Base-by-base conservation (phyloP, 2,797 vertebrate genomes). In the Acridotheres tristis region DNA sequence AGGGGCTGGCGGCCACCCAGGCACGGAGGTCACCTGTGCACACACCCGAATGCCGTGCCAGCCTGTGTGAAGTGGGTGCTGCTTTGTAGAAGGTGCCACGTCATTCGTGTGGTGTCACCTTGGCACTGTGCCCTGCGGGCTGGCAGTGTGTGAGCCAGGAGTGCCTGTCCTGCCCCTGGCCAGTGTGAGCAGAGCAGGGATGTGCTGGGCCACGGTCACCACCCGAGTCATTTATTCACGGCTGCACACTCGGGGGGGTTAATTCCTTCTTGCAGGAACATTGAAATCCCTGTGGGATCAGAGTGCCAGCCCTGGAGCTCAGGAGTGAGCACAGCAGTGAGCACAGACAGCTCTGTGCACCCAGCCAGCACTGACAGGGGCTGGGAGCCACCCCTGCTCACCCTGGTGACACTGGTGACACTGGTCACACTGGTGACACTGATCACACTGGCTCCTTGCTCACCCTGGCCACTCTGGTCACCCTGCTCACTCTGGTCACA, bases 291-390 rank as follows among this genome's bases (percentile, higher is more conserved):
- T 25, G 12, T 20, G 19, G 55, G 43, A 3, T 30, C 27, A 11
- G n/a, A 10, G 43, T 48, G 55, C 43, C 54, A 25, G 43, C n/a
- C 4, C 5, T 9, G n/a, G 16, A 19, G 55, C 1, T 2, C 43
- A 32, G 43, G 27, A 30, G 71, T 38, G 55, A 19, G 20, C n/a
- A 23, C 43, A 32, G 43, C 21, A 30, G 71, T 38, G 55, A 19
- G 20, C n/a, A 23, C 42, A 47, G 42, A 7, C 32, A 8, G 1
- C 40, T 1, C 69, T 0, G 0, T 47, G 54, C n/a, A 7, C 71
- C 8, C 15, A 36, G n/a, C 16, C 71, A 11, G 9, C 43, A 20
- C 43, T 45, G 43, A 10, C 43, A 45, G 43, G 43, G 17, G 43
- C 19, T 45, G 18, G 19, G 43, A 20, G 43, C 43, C 36, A 36